Conservation (phyloP, 1,140 invertebrate species). For the Latrodectus geometricus region DNA sequence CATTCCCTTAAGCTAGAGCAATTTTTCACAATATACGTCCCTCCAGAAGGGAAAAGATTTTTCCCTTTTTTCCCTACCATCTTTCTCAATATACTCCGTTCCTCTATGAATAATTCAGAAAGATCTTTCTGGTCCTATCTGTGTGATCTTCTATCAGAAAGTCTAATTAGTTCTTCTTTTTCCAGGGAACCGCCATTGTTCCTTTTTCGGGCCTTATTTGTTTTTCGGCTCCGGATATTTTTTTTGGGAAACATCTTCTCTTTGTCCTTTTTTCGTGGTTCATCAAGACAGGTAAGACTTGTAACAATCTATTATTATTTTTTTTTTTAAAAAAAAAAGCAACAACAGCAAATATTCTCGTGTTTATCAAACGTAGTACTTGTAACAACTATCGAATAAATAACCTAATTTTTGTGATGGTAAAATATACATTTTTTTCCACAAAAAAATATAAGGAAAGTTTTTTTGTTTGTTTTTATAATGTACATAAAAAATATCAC, state of each 20-base stretch:
- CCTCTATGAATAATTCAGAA: conserved; percentile 51
- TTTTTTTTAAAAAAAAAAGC: too few species aligned
- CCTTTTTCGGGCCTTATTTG: conserved; percentile 5
- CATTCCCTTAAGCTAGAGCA: conserved; percentile 18
- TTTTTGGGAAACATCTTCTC: neutral
- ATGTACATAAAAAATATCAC: too few species aligned
- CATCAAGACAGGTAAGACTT: too few species aligned
- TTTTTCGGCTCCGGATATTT: neutral
- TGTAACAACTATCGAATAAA: too few species aligned
- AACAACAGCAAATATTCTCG: too few species aligned
- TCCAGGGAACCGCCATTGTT: neutral
- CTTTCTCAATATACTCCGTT: conserved; percentile 9
- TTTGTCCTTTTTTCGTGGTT: neutral
- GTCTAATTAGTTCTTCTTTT: conserved; percentile 44
- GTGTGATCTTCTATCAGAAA: conserved; percentile 55
- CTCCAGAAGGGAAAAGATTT: conserved; percentile 6
- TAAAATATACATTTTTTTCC: too few species aligned
- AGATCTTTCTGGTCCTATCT: conserved; percentile 41
- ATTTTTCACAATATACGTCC: conserved; percentile 42
- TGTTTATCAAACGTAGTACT: too few species aligned
- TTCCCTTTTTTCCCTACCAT: conserved; percentile 5
- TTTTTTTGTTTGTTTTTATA: too few species aligned
- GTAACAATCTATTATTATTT: too few species aligned
- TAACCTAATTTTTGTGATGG: too few species aligned
- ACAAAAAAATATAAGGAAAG: too few species aligned